Conservation (phyloP, 2,113 vertebrate species). For the Odontesthes bonariensis region DNA sequence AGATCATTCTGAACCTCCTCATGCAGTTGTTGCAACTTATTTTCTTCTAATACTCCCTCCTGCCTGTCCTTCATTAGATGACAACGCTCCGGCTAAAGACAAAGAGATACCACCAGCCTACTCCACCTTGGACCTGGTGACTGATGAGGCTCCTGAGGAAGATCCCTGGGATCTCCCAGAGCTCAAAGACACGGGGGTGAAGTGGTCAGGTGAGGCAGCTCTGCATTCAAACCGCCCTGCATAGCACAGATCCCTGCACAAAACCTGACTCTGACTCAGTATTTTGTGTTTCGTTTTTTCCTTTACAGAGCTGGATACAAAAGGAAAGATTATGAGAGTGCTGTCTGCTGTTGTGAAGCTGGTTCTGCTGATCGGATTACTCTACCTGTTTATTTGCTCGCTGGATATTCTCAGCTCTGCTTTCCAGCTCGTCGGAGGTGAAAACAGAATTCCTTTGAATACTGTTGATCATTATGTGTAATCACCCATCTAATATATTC, state of each 20-base stretch:
- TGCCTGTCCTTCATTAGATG: conserved; percentile 56
- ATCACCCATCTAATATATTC: background rate
- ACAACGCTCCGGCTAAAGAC: conserved; percentile 59
- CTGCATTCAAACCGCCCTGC: background rate
- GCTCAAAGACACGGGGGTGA: conserved; percentile 85
- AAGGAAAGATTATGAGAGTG: conserved; percentile 86
- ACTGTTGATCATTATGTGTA: background rate
- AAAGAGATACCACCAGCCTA: conserved; percentile 78
- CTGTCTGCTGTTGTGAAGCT: conserved; percentile 82
- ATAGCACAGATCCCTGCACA: background rate
- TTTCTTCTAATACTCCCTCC: background rate
- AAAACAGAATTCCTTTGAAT: background rate
- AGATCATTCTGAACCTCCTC: background rate
- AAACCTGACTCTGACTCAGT: conserved; percentile 33
- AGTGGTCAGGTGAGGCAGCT: conserved; percentile 92
- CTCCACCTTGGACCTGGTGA: conserved; percentile 86
- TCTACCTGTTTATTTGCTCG: conserved; percentile 96
- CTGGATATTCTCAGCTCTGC: conserved; percentile 95
- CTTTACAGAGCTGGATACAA: conserved; percentile 88
- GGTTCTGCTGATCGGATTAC: conserved; percentile 86
- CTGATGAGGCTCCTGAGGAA: conserved; percentile 33
- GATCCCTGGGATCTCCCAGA: conserved; percentile 92
- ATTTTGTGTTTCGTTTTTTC: conserved; percentile 24
- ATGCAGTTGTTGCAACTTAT: background rate
- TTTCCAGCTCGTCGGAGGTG: conserved; percentile 97